Base-by-base conservation (phyloP, 2,797 vertebrate genomes). In the Ceryle rudis region DNA sequence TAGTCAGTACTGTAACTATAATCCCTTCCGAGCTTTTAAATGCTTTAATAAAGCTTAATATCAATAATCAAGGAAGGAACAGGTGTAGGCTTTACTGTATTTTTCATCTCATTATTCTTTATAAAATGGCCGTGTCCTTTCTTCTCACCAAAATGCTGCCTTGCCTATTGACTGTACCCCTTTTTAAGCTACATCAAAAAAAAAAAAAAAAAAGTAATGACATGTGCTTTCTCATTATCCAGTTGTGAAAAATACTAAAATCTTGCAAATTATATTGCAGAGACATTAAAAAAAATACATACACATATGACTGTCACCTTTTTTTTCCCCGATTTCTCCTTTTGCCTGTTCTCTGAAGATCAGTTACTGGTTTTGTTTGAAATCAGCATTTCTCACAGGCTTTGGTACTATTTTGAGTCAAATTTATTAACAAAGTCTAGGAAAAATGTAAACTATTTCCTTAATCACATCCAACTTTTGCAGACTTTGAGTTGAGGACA, bases 1-100 rank as follows among this genome's bases (percentile, higher is more conserved):
- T 51, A 86, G 92, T 81, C 88, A 64, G 72, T 83, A 79, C 73
- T 71, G 58, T 21, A 44, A 74, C 78, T 90, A 49, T 89, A 95
- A 96, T 88, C 67, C 72, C 70, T 90, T 70, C 77, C 77, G 74
- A 82, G 65, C 57, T 92, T 91, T 92, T 83, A 91, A 91, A 78
- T 52, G 81, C 60, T 93, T 65, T 90, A 90, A 95, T 81, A 95
- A 97, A 94, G 90, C 57, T 89, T 79, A 37, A 18, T 64, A 69
- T 88, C 88, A 93, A 92, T 85, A 96, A 90, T 82, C 73, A 74
- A 86, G 74, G 81, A 79, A 55, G 42, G 46, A 75, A 87, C 25
- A 72, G 74, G 84, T 92, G 82, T 37, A 41, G 55, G 52, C 77
- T 67, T 57, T 46, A 72, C 67, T 74, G 9, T 64, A 69, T 62